These are phyloP conservation scores for Mesorhabditis sp. DNA, from an alignment of 2,888 invertebrate species.

Conservation along the genomic window DNA sequence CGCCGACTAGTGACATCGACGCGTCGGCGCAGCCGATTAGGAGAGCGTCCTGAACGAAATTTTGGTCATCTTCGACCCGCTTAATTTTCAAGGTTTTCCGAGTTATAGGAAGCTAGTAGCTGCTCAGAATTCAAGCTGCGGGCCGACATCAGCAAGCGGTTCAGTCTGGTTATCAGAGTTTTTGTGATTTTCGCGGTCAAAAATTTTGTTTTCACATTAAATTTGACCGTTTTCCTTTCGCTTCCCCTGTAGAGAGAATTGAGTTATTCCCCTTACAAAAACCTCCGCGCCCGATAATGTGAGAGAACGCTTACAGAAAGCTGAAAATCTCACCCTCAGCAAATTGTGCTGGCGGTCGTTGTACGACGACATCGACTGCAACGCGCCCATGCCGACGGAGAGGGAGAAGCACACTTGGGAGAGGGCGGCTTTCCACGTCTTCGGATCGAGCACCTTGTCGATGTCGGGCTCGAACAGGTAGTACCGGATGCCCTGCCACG, in stretches of 20 bases:
- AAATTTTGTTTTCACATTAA: no score
- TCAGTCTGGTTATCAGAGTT: no score
- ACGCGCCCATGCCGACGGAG: slow-evolving; percentile 48
- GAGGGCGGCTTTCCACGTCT: slow-evolving; percentile 47
- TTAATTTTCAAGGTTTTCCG: no score
- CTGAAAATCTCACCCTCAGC: slow-evolving; percentile 23
- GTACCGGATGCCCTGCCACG: slow-evolving; percentile 40
- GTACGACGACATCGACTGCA: slow-evolving; percentile 46
- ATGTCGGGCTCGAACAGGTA: slow-evolving; percentile 43
- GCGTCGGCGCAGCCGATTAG: slow-evolving; percentile 49
- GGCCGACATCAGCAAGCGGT: no score
- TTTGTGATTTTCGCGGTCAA: no score
- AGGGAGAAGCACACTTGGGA: slow-evolving; percentile 50
- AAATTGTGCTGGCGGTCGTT: slow-evolving; percentile 44
- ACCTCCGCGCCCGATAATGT: no score
- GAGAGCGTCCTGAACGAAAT: slow-evolving; percentile 34
- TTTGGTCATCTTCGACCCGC: background rate
- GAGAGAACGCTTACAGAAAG: background rate
- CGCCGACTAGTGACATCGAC: slow-evolving; percentile 37
- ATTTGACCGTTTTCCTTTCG: no score
- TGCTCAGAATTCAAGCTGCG: no score
- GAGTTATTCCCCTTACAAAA: no score
- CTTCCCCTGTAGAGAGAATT: no score
- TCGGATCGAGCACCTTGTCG: background rate
- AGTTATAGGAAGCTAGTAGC: no score